Conservation (phyloP, 2,888 invertebrate genomes). For the Teleogryllus oceanicus region DNA sequence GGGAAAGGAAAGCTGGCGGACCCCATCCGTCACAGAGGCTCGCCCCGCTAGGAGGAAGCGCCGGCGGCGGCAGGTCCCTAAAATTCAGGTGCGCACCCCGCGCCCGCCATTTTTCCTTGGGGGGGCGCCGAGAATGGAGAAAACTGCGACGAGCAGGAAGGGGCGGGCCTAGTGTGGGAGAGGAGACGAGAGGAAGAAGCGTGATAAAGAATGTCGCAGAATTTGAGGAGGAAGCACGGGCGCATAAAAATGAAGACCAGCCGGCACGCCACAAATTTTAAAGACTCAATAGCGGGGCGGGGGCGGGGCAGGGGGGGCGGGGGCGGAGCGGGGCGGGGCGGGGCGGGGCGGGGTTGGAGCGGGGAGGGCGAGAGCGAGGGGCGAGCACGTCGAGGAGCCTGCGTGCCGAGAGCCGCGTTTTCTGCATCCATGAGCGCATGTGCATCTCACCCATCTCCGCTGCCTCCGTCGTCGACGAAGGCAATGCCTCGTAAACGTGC, state of each 20-base stretch:
- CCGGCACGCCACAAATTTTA: constrained; percentile 6
- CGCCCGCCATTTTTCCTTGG: not conserved
- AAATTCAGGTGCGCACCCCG: not conserved
- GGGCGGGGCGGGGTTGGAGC: not conserved
- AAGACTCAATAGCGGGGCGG: not conserved
- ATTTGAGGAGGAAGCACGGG: not conserved
- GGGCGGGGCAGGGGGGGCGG: not conserved
- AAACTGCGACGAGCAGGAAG: not conserved
- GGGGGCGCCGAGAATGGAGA: not conserved
- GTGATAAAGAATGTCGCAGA: not conserved
- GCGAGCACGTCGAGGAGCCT: not conserved
- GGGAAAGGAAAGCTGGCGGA: too few relatives aligned
- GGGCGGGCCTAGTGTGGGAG: not conserved
- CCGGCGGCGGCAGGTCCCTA: not conserved
- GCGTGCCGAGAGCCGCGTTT: too few relatives aligned
- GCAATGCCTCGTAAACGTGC: too few relatives aligned
- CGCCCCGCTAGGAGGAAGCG: not conserved
- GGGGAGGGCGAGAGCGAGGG: not conserved
- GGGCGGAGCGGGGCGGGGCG: not conserved
- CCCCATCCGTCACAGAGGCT: too few relatives aligned
- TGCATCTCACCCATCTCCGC: too few relatives aligned
- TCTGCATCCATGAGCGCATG: too few relatives aligned
- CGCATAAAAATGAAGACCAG: constrained; percentile 9
- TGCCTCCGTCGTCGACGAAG: too few relatives aligned
- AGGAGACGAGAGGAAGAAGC: not conserved